Base-by-base conservation (phyloP, 2,797 vertebrate genomes). In the Vespertilio murinus region DNA sequence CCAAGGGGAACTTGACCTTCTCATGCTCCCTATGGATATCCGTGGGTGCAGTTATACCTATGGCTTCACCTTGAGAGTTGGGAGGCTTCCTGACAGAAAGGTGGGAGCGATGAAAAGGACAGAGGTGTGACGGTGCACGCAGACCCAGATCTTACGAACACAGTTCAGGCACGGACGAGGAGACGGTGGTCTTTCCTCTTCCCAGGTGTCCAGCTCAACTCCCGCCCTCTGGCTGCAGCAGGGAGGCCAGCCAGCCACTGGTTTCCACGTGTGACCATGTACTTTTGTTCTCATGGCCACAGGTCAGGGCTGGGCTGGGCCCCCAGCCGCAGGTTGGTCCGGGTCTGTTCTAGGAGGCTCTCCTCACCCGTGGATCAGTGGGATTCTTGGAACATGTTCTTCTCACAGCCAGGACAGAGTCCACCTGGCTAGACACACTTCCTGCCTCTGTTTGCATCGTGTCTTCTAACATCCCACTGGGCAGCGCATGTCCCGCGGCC, bases 131-230 rank as follows among this genome's bases (percentile, higher is more conserved):
- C 4, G 2, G 13, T 5, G 13, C 6, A 6, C 9, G 5, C 12
- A 81, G 64, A n/a, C 23, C 7, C 18, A 91, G 61, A 33, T 40
- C 42, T 64, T 85, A 22, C 7, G 16, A 64, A 61, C 23, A 6
- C 13, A 30, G 8, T 40, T 75, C 4, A 17, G 52, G 42, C 3
- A 0, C 2, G 0, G 13, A 28, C 6, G 38, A 25, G 18, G 18
- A 25, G n/a, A 54, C 12, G 28, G 3, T 13, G 6, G 35, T 59
- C 23, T 10, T 38, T 16, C 54, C 35, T 2, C 35, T 47, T 18
- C 33, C 8, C 11, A 4, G 11, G 10, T 77, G 22, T 38, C 35
- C 40, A 30, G 7, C 8, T 49, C 5, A 0, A 3, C 35, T 83
- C 33, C 17, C 13, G 75, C 45, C 9, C 6, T 11, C 38, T 8